Percentiles rank a stretch among this genome's conserved stretches.
Evolutionary conservation across 2,113 vertebrate genomes (phyloP).

Genomic region (Toxotes jaculatrix): DNA sequence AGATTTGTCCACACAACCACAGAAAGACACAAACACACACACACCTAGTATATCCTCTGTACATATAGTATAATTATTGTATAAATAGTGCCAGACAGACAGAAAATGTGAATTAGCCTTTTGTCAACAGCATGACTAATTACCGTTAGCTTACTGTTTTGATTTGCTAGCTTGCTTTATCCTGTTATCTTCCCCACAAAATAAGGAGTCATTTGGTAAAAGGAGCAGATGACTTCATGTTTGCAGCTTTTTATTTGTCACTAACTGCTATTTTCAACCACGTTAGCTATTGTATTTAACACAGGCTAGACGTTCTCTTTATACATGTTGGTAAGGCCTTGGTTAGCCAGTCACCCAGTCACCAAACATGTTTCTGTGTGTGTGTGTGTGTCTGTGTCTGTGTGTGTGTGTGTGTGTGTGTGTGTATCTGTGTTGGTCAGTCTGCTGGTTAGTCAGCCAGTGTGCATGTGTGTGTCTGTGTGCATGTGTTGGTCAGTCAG

Average conservation of each 20-base stretch:
- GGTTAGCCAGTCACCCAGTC: slow-evolving; percentile 35
- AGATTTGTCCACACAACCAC: too few relatives aligned
- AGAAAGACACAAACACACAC: neutral
- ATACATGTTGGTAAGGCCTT: slow-evolving; percentile 35
- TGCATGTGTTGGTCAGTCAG: slow-evolving; percentile 66
- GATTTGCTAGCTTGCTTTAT: slow-evolving; percentile 31
- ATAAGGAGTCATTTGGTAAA: slow-evolving; percentile 36
- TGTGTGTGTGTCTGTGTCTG: slow-evolving; percentile 37
- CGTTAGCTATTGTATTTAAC: slow-evolving; percentile 28
- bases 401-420: slow-evolving; percentile 32
- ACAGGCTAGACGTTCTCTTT: slow-evolving; percentile 38
- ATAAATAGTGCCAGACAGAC: neutral
- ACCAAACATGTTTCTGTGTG: slow-evolving; percentile 29
- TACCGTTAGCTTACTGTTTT: slow-evolving; percentile 18
- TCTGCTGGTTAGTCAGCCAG: slow-evolving; percentile 47
- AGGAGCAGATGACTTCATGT: slow-evolving; percentile 57
- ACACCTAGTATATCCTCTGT: neutral
- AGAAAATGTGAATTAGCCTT: slow-evolving; percentile 21
- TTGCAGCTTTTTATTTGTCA: slow-evolving; percentile 36
- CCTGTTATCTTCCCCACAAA: slow-evolving; percentile 35
- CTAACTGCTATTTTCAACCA: slow-evolving; percentile 60
- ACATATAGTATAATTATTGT: neutral
- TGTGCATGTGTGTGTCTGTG: slow-evolving; percentile 36
- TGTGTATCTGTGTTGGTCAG: slow-evolving; percentile 37
- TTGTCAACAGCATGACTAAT: slow-evolving; percentile 19